Evolutionary conservation across 2,797 vertebrate species (phyloP), one percentile per base, ranked within the genome.

Genomic region (Chromis chromis): DNA sequence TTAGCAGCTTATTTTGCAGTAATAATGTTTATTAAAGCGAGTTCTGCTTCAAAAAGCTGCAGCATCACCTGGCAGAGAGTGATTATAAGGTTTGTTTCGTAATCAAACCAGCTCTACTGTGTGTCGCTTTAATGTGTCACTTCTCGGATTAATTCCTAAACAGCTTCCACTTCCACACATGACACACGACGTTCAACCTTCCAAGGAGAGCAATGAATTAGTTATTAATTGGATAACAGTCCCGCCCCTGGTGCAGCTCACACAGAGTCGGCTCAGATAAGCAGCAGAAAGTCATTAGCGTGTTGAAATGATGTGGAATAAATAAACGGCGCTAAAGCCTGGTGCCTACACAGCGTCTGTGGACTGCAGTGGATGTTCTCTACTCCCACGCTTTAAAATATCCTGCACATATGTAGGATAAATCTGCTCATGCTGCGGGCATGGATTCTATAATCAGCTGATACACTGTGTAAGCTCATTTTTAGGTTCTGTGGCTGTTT

Each of bases 161-260:
- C 17, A 24, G 14, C 46, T 10, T 68, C 61, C 19, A 27, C 31
- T 61, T 36, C 39, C 36, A 72, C 55, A 27, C 7, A 8, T 42
- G 25, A 69, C 25, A 25, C 17, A 25, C 13, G 68, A 36, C n/a
- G 53, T 22, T 52, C 24, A 31, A 65, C 22, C 44, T 40, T 69
- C 64, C 28, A 48, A 65, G 46, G 44, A 63, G 25, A 59, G 14
- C n/a, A 61, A 31, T 40, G 4, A 65, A 65, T 79, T 27, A 28
- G 72, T 60, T 62, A 73, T 46, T 62, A 53, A 67, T 28, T 21
- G 25, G 19, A 27, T 12, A 52, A 58, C 33, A 36, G 11, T n/a
- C 28, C n/a, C 10, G 17, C 19, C 12, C 27, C 12, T 8, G 44
- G 7, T 17, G n/a, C 24, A 33, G 46, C 21, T 28, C 13, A 39